Base-by-base conservation (phyloP, 2,113 vertebrate species). In the Siniperca chuatsi region DNA sequence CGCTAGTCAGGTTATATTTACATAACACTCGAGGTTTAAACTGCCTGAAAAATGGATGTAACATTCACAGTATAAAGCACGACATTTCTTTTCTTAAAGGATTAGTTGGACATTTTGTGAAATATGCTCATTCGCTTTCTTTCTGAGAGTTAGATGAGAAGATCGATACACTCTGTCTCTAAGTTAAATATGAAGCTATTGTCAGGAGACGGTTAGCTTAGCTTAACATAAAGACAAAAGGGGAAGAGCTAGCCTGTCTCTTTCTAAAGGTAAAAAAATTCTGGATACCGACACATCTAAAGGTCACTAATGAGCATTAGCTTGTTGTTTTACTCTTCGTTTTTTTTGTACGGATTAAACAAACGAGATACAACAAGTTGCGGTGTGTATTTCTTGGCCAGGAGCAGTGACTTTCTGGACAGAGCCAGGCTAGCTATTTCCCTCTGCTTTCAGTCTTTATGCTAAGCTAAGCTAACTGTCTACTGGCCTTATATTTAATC, bases 1-100 rank as follows among this genome's bases (percentile, higher is more conserved):
- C 57, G 75, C 71, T 42, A 66, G 55, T 85, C 86, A 81, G 72
- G 57, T 87, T 79, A 61, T 62, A 87, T 90, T 86, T 83, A 50
- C 42, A 78, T 79, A 42, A 84, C 40, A 66, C 50, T 44, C 55
- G 8, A n/a, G n/a, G 54, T 33, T 61, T 54, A 75, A 72, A 50
- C 29, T 35, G 25, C n/a, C 60, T 73, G 84, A 89, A 85, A 65
- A 21, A 83, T 66, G 64, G 69, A 77, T 74, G 54, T 33, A 80
- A 73, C 48, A 71, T 66, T 72, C 23, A 57, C 8, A 12, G 54
- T 6, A 58, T 60, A 54, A 58, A 81, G 48, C 16, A 29, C 71
- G 62, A 57, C 65, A 61, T 60, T 18, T 75, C 11, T 81, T 65
- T 40, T 61, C 55, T 78, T 9, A 46, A 65, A 74, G 61, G 71